Conservation (phyloP, 30 jellyfish, hydroid and myxozoan species). For the Chrysaora quinquecirrha region DNA sequence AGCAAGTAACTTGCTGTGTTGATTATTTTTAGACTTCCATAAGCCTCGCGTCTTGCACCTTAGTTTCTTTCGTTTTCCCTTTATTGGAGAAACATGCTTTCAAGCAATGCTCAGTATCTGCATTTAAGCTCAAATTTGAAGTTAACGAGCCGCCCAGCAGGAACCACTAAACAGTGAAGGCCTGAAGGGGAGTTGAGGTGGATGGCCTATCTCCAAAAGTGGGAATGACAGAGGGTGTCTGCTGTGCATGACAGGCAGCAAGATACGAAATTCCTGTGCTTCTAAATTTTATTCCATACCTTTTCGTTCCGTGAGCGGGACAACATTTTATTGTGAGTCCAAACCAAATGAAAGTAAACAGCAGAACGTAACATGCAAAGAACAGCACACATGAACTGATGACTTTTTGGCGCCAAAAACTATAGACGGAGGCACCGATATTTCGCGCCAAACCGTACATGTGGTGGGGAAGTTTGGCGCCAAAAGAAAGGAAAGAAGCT, state of each 20-base stretch:
- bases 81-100: no score
- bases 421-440: not conserved
- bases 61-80: no score
- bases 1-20: no score
- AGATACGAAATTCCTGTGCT: not conserved
- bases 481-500: not conserved
- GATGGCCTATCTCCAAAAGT: not conserved
- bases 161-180: not conserved
- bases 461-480: conserved; percentile 5
- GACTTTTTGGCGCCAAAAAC: not conserved
- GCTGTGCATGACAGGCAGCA: not conserved
- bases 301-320: conserved; percentile 2
- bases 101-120: no score
- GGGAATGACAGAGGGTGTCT: not conserved
- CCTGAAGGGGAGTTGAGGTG: not conserved
- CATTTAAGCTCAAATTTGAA: no score
- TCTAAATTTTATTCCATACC: not conserved
- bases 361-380: conserved; percentile 1
- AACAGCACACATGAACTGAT: not conserved
- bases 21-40: no score
- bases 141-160: not conserved
- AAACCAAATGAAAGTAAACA: not conserved
- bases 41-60: no score
- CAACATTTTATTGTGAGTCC: not conserved
- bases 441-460: conserved; percentile 1